A percentile compares a stretch with the other conserved stretches of the same genome.
phyloP scores from a whole-genome alignment of 2,888 invertebrate species.

The Odontomyia ornata region DNA sequence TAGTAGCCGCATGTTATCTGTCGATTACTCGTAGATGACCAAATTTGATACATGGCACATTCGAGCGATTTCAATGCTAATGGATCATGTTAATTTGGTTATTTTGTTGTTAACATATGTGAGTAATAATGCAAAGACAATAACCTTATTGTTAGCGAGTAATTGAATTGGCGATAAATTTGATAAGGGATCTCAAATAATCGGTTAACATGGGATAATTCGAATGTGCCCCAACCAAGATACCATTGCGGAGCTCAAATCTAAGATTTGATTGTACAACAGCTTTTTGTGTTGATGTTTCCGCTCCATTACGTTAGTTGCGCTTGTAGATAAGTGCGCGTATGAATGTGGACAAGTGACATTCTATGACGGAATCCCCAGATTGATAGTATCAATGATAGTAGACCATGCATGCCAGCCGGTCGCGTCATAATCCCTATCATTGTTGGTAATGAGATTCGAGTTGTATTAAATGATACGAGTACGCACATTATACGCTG shows the following conservation, averaged over 20 bases:
- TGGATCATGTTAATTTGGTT: not conserved
- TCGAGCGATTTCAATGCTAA: not conserved
- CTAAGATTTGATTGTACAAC: not conserved
- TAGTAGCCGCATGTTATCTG: too few species aligned
- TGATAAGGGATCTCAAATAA: not conserved
- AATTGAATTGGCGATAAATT: not conserved
- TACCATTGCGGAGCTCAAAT: not conserved
- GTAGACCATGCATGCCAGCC: not conserved
- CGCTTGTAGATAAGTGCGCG: too few species aligned
- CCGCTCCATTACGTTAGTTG: not conserved
- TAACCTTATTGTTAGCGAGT: not conserved
- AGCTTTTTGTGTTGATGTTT: not conserved
- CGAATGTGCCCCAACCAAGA: not conserved
- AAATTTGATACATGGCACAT: not conserved
- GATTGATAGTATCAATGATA: slow-evolving; percentile 4
- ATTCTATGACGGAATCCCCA: not conserved
- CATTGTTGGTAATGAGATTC: too few species aligned
- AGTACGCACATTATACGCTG: not conserved
- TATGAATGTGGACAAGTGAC: not conserved
- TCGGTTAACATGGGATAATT: not conserved
- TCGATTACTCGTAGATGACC: not conserved
- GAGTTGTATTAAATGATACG: not conserved
- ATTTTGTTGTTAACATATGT: not conserved
- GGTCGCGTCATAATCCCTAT: not conserved
- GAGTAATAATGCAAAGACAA: not conserved